These are phyloP conservation scores for Pachycephala philippinensis DNA, from an alignment of 2,113 vertebrate genomes.

Conservation along the genomic window DNA sequence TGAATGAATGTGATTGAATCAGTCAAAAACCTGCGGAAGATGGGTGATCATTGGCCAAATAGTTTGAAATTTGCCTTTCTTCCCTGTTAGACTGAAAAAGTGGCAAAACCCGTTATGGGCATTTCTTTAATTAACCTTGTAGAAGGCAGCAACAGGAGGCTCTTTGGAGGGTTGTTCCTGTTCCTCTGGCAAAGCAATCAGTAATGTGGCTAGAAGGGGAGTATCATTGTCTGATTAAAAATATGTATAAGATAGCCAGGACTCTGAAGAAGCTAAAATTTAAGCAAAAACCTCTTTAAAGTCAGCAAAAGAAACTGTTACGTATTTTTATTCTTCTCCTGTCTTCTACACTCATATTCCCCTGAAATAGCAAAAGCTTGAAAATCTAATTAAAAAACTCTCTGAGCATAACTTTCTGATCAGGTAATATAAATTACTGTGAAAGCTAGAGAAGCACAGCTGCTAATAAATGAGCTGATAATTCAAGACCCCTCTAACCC, in stretches of 20 bases:
- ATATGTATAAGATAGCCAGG: background rate
- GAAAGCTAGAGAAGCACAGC: background rate
- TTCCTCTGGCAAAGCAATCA: background rate
- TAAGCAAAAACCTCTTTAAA: background rate
- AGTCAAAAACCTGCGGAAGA: background rate
- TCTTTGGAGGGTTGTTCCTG: background rate
- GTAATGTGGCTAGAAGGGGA: background rate
- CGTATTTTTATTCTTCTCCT: background rate
- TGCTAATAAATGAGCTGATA: background rate
- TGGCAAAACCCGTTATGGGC: background rate
- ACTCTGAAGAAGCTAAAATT: background rate
- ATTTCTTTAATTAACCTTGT: background rate
- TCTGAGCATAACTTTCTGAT: background rate
- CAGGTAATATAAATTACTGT: background rate
- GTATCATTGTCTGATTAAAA: background rate
- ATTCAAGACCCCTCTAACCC: background rate
- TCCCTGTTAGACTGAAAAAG: background rate
- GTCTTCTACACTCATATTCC: background rate
- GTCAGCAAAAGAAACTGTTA: background rate
- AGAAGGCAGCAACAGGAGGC: background rate
- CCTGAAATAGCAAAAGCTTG: background rate
- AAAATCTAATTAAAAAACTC: background rate
- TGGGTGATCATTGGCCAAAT: background rate
- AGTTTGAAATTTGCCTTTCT: background rate
- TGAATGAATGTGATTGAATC: background rate